Percentiles rank a stretch among this genome's conserved stretches.
phyloP scores from a whole-genome alignment of 2,797 vertebrate genomes.

The Myotis daubentonii region DNA sequence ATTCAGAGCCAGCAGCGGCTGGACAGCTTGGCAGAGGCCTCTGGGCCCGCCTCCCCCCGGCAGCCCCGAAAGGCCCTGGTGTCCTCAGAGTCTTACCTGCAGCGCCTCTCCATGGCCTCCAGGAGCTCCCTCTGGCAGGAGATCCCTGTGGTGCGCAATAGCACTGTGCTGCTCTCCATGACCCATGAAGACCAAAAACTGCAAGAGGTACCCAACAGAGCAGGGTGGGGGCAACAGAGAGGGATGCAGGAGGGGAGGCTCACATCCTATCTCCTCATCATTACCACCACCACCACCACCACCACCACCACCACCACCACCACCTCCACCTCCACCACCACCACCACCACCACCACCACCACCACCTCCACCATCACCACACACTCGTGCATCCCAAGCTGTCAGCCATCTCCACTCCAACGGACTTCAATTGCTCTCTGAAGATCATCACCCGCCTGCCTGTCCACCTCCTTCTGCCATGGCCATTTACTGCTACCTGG shows the following conservation, averaged over 20 bases:
- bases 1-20: constrained; percentile 94
- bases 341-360: too few relatives aligned
- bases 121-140: constrained; percentile 94
- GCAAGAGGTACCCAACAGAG: constrained; percentile 91
- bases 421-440: neutral
- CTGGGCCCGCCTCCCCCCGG: constrained; percentile 71
- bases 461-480: fast-evolving
- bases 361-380: too few relatives aligned
- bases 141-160: constrained; percentile 91
- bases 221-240: neutral
- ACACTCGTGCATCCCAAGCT: fast-evolving
- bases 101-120: constrained; percentile 90
- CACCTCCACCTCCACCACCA: too few relatives aligned
- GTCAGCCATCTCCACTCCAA: fast-evolving
- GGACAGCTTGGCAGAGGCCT: constrained; percentile 85
- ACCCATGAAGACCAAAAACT: constrained; percentile 92
- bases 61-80: constrained; percentile 80
- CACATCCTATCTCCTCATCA: fast-evolving
- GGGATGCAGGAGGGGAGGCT: neutral
- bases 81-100: constrained; percentile 85
- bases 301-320: too few relatives aligned
- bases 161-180: constrained; percentile 88
- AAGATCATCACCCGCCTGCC: neutral
- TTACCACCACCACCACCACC: too few relatives aligned
- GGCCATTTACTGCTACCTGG: neutral